phyloP scores from a whole-genome alignment of 2,888 invertebrate species.

The Volucella bombylans region DNA sequence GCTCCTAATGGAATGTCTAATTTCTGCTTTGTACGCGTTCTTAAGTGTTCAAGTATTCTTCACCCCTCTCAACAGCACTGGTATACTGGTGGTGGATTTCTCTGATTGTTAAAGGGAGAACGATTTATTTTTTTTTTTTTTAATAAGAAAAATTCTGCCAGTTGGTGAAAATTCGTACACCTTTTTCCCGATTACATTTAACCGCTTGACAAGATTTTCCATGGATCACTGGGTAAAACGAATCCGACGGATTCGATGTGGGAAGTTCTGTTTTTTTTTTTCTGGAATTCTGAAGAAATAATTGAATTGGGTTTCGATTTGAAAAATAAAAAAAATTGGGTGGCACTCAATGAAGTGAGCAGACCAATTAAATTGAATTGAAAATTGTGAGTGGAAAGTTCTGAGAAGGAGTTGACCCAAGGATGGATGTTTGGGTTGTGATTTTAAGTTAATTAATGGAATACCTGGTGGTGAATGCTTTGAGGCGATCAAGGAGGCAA shows the following conservation, averaged over 20 bases:
- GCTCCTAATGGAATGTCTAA: slow-evolving; percentile 69
- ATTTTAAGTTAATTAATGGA: too few species aligned
- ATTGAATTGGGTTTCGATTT: slow-evolving; percentile 13
- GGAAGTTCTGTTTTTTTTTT: neutral
- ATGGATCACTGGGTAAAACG: slow-evolving; percentile 25
- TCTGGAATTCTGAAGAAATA: slow-evolving; percentile 6
- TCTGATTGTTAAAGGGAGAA: slow-evolving; percentile 21
- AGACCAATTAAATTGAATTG: slow-evolving; percentile 3
- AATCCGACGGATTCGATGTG: slow-evolving; percentile 22
- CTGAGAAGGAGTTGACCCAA: too few species aligned
- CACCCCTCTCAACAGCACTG: neutral
- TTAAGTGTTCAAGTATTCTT: slow-evolving; percentile 39
- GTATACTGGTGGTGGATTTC: neutral
- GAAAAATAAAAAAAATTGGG: slow-evolving; percentile 20
- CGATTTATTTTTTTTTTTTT: slow-evolving; percentile 30
- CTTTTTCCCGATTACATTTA: slow-evolving; percentile 42
- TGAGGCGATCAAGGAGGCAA: too few species aligned
- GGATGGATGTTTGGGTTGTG: too few species aligned
- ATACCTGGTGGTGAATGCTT: too few species aligned
- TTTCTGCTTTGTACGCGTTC: slow-evolving; percentile 60
- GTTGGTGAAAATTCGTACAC: slow-evolving; percentile 45
- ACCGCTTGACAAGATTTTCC: slow-evolving; percentile 45
- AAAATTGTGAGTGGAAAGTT: too few species aligned
- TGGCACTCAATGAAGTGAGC: neutral
- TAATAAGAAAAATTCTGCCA: slow-evolving; percentile 11